Evolutionary conservation across 1,140 invertebrate species (phyloP).

Genomic region (Popillia japonica): DNA sequence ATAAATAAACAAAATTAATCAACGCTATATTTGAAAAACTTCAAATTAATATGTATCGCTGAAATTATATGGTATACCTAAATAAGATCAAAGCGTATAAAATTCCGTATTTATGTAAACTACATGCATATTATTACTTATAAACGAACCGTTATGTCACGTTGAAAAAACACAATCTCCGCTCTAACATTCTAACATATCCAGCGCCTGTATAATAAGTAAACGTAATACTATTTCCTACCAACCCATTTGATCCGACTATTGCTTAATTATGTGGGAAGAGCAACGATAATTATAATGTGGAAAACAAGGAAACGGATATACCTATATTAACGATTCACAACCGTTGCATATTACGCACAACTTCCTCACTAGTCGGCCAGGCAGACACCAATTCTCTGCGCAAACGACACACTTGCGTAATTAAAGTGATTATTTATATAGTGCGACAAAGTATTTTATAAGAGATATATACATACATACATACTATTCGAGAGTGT

Average conservation of each 20-base stretch:
- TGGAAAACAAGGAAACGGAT: conserved; percentile 15
- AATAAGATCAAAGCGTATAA: no score
- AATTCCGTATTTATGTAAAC: no score
- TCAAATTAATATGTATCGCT: no score
- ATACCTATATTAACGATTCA: conserved; percentile 9
- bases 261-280: conserved; percentile 10
- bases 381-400: background rate
- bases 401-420: background rate
- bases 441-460: background rate
- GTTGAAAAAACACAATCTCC: no score
- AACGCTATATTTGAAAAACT: no score
- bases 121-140: no score
- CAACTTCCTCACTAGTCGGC: background rate
- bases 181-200: no score
- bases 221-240: no score
- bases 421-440: conserved; percentile 6
- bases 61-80: no score
- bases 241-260: background rate
- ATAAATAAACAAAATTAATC: no score
- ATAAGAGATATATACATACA: background rate
- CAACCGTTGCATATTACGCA: background rate
- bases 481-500: background rate
- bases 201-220: no score
- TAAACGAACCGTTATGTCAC: no score
- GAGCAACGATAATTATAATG: background rate